These are phyloP conservation scores for Acipenser transmontanus DNA, from an alignment of 2,797 vertebrate species.

Conservation along the genomic window DNA sequence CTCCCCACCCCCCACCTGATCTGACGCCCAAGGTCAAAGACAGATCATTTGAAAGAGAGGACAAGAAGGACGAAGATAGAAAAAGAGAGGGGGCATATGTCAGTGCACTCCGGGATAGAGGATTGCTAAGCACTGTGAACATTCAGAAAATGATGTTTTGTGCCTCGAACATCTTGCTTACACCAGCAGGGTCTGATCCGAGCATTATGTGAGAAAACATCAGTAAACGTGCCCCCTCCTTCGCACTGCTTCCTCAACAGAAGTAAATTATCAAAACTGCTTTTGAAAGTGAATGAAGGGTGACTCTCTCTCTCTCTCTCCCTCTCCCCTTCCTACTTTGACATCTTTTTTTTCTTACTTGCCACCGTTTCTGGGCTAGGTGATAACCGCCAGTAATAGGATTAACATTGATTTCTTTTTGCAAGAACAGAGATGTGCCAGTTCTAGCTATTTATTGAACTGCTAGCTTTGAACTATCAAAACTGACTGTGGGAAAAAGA, in stretches of 20 bases:
- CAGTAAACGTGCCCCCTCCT: conserved; percentile 48
- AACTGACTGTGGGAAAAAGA: conserved; percentile 83
- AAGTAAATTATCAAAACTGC: conserved; percentile 93
- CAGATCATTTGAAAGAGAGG: not conserved
- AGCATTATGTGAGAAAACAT: conserved; percentile 76
- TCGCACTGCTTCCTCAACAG: conserved; percentile 70
- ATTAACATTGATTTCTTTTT: conserved; percentile 99
- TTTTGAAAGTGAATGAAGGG: conserved; percentile 98
- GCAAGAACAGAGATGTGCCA: conserved; percentile 99
- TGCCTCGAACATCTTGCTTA: conserved; percentile 78
- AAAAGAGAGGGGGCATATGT: conserved; percentile 56
- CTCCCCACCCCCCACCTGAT: conserved; percentile 18
- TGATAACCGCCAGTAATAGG: conserved; percentile 99
- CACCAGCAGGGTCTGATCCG: conserved; percentile 78
- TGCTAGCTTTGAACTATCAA: conserved; percentile 99
- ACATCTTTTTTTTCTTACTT: conserved; percentile 87
- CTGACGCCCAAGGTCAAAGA: conserved; percentile 19
- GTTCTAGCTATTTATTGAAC: conserved; percentile 99
- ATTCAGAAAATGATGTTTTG: conserved; percentile 61
- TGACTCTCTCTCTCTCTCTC: conserved; percentile 49
- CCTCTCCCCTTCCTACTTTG: conserved; percentile 78
- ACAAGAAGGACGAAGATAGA: conserved; percentile 24
- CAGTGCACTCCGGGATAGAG: conserved; percentile 50
- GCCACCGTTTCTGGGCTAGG: conserved; percentile 98
- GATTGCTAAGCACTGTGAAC: conserved; percentile 62